These are phyloP conservation scores for Bembecia ichneumoniformis DNA, from an alignment of 2,888 invertebrate genomes.

Conservation along the genomic window DNA sequence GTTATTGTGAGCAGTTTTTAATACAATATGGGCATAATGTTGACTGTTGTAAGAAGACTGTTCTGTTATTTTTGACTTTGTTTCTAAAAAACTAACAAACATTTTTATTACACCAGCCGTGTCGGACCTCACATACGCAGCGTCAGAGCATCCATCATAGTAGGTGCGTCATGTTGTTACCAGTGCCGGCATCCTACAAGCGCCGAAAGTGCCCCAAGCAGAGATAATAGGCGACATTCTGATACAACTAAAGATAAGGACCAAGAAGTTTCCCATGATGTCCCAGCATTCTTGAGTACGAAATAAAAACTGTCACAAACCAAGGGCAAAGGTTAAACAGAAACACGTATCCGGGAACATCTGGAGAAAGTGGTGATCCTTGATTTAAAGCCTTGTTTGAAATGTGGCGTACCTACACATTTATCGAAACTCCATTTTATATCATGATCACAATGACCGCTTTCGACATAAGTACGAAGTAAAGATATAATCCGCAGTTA, in stretches of 20 bases:
- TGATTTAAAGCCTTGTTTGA: neutral
- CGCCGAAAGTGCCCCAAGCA: slow-evolving; percentile 58
- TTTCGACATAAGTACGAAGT: slow-evolving; percentile 14
- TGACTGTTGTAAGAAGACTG: neutral
- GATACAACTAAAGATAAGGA: slow-evolving; percentile 66
- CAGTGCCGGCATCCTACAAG: slow-evolving; percentile 52
- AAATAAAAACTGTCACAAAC: slow-evolving; percentile 18
- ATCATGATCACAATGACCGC: neutral
- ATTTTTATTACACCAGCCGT: slow-evolving; percentile 23
- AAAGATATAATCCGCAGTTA: slow-evolving; percentile 20
- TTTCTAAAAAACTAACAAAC: slow-evolving; percentile 8
- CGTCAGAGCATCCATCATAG: slow-evolving; percentile 63
- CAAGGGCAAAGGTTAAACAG: slow-evolving; percentile 51
- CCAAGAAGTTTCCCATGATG: slow-evolving; percentile 59
- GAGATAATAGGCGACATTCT: slow-evolving; percentile 68
- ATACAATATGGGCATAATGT: neutral
- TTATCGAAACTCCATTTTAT: neutral
- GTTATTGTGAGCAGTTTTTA: neutral
- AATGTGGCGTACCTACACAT: neutral
- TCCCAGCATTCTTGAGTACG: slow-evolving; percentile 36
- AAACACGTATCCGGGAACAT: slow-evolving; percentile 16
- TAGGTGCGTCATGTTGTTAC: slow-evolving; percentile 49
- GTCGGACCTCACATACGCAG: slow-evolving; percentile 43
- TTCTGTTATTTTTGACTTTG: neutral
- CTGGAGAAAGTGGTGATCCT: neutral